A percentile compares a stretch with the other conserved stretches of the same genome.
These are phyloP conservation scores for Drosophila atripex DNA, from an alignment of 2,888 invertebrate genomes.

Conservation along the genomic window DNA sequence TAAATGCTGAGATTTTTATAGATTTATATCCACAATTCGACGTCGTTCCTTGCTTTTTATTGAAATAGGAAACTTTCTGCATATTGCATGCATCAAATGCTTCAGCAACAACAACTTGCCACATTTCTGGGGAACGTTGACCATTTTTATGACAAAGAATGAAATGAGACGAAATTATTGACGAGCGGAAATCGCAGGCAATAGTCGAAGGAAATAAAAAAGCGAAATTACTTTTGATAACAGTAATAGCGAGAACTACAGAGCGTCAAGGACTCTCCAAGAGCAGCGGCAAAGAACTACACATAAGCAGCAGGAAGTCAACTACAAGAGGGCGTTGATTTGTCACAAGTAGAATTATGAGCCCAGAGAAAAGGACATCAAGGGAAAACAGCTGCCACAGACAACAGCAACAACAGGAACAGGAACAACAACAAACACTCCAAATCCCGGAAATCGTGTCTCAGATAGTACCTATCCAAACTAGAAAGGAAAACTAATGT, in stretches of 20 bases:
- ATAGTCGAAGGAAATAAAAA: constrained; percentile 79
- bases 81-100: constrained; percentile 80
- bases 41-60: constrained; percentile 63
- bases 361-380: constrained; percentile 44
- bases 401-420: constrained; percentile 26
- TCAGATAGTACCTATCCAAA: constrained; percentile 69
- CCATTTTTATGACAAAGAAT: constrained; percentile 74
- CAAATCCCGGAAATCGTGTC: constrained; percentile 81
- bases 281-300: constrained; percentile 50
- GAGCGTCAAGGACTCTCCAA: constrained; percentile 27
- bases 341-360: constrained; percentile 77
- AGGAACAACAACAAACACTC: constrained; percentile 59
- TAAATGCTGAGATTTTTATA: constrained; percentile 71
- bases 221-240: constrained; percentile 78
- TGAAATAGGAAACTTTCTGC: constrained; percentile 74
- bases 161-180: constrained; percentile 80
- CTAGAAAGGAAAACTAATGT: too few relatives aligned
- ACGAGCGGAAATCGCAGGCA: constrained; percentile 76
- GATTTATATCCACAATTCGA: constrained; percentile 67
- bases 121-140: constrained; percentile 52
- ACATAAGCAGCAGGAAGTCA: constrained; percentile 64
- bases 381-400: constrained; percentile 58
- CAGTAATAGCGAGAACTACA: constrained; percentile 52
- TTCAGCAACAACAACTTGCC: constrained; percentile 50
- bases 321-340: constrained; percentile 79